These are phyloP conservation scores for Pseudococcus viburni DNA, from an alignment of 2,888 invertebrate species.

Conservation along the genomic window DNA sequence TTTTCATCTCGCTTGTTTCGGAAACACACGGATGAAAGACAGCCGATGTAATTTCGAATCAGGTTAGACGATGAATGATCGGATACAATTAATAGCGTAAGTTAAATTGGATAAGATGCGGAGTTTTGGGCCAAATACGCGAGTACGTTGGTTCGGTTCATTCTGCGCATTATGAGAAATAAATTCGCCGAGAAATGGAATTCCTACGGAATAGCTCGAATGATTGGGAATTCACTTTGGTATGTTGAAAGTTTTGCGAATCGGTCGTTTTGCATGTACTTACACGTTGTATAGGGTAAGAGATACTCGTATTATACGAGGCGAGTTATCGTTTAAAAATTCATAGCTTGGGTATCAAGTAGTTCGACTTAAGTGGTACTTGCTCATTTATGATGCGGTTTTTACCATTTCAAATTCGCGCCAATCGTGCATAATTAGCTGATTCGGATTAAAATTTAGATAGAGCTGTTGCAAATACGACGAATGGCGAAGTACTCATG, in stretches of 20 bases:
- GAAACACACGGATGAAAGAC: slow-evolving; percentile 34
- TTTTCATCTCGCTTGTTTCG: neutral
- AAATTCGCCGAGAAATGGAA: slow-evolving; percentile 12
- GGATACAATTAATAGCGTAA: slow-evolving; percentile 23
- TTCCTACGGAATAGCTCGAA: neutral
- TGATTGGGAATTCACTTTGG: slow-evolving; percentile 20
- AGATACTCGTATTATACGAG: neutral
- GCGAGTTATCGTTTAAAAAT: slow-evolving; percentile 9
- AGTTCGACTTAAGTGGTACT: slow-evolving; percentile 12
- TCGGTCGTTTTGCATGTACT: neutral
- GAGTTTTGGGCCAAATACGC: neutral
- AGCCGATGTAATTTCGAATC: slow-evolving; percentile 14
- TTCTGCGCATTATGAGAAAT: neutral
- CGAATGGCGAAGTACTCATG: too few species aligned
- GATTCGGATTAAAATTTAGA: neutral
- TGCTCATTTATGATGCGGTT: slow-evolving; percentile 25
- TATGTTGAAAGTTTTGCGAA: slow-evolving; percentile 25
- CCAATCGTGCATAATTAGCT: slow-evolving; percentile 2
- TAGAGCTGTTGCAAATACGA: neutral
- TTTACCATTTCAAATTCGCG: slow-evolving; percentile 9
- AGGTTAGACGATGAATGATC: slow-evolving; percentile 12
- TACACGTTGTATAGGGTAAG: neutral
- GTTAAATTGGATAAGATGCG: slow-evolving; percentile 29
- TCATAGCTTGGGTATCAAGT: neutral
- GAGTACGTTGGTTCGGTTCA: neutral